A percentile compares a stretch with the other conserved stretches of the same genome.
Conservation (phyloP, 2,888 invertebrate species). For the Cephus nigrinus region DNA sequence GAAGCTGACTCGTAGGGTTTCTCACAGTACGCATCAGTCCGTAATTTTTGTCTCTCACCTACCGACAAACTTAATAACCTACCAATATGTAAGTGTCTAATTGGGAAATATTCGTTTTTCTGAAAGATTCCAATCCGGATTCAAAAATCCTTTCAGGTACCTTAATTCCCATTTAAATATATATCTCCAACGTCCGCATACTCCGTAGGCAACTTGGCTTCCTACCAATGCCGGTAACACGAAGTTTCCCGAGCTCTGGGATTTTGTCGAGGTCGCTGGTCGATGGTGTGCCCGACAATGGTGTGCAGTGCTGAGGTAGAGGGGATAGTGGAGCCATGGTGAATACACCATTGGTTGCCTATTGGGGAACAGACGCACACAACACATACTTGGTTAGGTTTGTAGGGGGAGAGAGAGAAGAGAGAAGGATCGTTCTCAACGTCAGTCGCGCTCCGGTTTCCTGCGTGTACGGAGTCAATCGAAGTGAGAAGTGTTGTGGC, state of each 20-base stretch:
- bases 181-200: not conserved
- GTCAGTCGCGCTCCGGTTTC: conserved; percentile 55
- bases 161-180: not conserved
- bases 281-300: not conserved
- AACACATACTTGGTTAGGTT: not conserved
- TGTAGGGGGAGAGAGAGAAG: conserved; percentile 7
- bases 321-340: not conserved
- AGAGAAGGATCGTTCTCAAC: conserved; percentile 51
- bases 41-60: not conserved
- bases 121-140: not conserved
- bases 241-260: not conserved
- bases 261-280: not conserved
- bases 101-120: not conserved
- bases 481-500: conserved; percentile 22
- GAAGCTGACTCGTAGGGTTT: not conserved
- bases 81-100: not conserved
- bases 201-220: not conserved
- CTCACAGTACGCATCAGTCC: not conserved
- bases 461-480: conserved; percentile 23
- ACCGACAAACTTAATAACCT: not conserved
- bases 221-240: not conserved
- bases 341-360: not conserved
- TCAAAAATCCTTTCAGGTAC: not conserved
- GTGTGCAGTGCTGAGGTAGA: not conserved
- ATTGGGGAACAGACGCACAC: not conserved